phyloP scores from a whole-genome alignment of 53 echinoderm and acorn worm species.

The Echinometra lucunter region DNA sequence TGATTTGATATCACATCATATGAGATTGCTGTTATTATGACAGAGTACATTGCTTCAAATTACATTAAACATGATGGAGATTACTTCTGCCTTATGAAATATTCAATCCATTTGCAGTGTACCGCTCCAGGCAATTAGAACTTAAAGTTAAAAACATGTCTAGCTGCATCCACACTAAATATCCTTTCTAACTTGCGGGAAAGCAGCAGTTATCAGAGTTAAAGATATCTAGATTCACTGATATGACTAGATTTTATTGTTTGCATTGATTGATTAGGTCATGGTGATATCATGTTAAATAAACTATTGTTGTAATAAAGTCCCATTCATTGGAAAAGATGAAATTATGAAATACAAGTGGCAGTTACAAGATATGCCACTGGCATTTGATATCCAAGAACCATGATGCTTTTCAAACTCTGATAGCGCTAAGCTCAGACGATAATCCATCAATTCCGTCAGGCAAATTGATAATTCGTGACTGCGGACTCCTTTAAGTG shows the following conservation, averaged over 20 bases:
- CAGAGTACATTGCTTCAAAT: conserved; percentile 19
- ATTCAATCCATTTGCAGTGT: conserved; percentile 26
- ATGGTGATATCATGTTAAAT: not conserved
- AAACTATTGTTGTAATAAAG: not conserved
- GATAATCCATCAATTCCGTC: conserved; percentile 21
- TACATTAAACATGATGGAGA: conserved; percentile 7
- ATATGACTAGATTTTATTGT: not conserved
- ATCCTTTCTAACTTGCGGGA: not conserved
- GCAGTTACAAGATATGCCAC: not conserved
- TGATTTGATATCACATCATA: not conserved
- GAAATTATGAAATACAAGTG: not conserved
- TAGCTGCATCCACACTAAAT: not conserved
- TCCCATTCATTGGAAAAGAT: not conserved
- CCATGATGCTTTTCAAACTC: not conserved
- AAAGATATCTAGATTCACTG: not conserved
- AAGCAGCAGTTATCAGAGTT: too few species aligned
- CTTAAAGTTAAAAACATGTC: not conserved
- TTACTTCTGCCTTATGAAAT: conserved; percentile 39
- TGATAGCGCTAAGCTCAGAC: not conserved
- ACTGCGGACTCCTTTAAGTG: conserved; percentile 41
- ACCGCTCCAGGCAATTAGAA: conserved; percentile 15
- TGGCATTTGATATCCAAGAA: not conserved
- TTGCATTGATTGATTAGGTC: not conserved
- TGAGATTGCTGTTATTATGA: not conserved
- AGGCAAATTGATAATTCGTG: conserved; percentile 55